Percentiles rank a stretch among this genome's conserved stretches.
These are phyloP conservation scores for Apis cerana DNA, from an alignment of 1,140 invertebrate genomes.

Conservation along the genomic window DNA sequence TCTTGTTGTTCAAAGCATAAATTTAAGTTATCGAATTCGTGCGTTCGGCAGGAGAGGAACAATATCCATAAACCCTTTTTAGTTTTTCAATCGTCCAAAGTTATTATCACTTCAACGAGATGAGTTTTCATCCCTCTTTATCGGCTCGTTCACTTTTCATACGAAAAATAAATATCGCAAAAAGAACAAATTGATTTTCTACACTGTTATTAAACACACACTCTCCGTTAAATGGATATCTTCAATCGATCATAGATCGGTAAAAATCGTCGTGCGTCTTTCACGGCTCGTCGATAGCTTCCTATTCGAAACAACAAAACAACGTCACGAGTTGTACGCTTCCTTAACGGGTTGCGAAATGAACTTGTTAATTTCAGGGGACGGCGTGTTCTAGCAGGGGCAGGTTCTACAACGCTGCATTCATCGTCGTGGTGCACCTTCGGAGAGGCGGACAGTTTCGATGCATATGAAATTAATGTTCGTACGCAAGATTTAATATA, in stretches of 20 bases:
- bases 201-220: not conserved
- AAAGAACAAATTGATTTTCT: too few relatives aligned
- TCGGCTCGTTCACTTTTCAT: too few relatives aligned
- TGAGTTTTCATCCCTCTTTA: too few relatives aligned
- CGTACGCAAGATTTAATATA: slow-evolving; percentile 8
- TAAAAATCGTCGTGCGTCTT: not conserved
- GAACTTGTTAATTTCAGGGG: slow-evolving; percentile 42
- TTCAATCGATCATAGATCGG: not conserved
- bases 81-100: too few relatives aligned
- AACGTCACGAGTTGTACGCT: not conserved
- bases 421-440: slow-evolving; percentile 13
- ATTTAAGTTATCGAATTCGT: too few relatives aligned
- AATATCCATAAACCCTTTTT: too few relatives aligned
- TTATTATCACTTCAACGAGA: too few relatives aligned
- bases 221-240: not conserved
- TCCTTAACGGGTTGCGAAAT: slow-evolving; percentile 25
- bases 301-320: not conserved
- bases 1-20: too few relatives aligned
- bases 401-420: slow-evolving; percentile 35
- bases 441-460: slow-evolving; percentile 45
- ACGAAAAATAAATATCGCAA: too few relatives aligned
- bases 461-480: slow-evolving; percentile 51
- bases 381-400: slow-evolving; percentile 7
- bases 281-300: not conserved
- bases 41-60: too few relatives aligned